Evolutionary conservation across 2,113 vertebrate species (phyloP).

Genomic region (Stigmatopora argus): DNA sequence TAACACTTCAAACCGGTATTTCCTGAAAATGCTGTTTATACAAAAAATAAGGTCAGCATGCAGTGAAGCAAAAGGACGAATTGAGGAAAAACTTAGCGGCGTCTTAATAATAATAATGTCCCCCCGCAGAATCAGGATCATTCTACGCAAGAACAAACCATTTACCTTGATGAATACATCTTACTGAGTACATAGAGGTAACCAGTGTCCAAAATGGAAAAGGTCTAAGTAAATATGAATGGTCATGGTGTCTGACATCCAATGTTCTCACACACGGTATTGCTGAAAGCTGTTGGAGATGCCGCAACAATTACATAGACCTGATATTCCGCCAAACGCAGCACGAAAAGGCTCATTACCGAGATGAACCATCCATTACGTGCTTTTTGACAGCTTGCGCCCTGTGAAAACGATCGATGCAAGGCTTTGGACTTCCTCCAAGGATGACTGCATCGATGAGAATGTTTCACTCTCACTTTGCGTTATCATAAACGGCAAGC

Average conservation of each 20-base stretch:
- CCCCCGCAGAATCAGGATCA: no score
- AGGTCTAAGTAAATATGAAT: background rate
- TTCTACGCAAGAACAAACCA: no score
- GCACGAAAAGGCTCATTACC: background rate
- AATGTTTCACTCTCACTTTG: slow-evolving; percentile 7
- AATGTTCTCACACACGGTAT: no score
- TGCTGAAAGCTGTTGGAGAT: background rate
- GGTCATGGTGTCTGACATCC: background rate
- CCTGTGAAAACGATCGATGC: background rate
- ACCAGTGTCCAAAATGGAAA: background rate
- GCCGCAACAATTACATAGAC: background rate
- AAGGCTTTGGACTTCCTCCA: slow-evolving; percentile 3
- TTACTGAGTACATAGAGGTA: no score
- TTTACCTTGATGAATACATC: no score
- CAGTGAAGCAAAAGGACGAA: no score
- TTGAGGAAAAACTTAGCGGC: no score
- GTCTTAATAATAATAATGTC: no score
- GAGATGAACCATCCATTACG: slow-evolving; percentile 7
- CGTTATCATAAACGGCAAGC: slow-evolving; percentile 8
- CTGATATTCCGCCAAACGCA: background rate
- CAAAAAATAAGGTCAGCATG: no score
- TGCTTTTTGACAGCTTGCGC: background rate
- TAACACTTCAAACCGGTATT: no score
- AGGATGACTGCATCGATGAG: slow-evolving; percentile 7
- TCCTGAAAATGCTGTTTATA: no score